Base-by-base conservation (phyloP, 2,113 vertebrate species). In the Oncorhynchus keta region DNA sequence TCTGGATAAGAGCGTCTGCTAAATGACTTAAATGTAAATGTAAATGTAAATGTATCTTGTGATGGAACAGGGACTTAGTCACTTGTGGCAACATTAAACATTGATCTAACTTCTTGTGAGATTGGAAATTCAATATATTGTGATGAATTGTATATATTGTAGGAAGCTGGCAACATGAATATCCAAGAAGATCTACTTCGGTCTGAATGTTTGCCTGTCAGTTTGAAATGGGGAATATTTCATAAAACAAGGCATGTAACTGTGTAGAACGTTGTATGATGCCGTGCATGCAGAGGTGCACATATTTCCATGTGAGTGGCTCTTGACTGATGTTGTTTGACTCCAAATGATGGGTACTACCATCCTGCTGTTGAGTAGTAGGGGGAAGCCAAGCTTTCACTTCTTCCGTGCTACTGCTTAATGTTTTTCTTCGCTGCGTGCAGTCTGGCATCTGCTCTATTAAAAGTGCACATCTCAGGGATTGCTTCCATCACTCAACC, bases 401-500 rank as follows among this genome's bases (percentile, higher is more conserved):
- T 72, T 20, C 68, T 72, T 28, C 79, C 20, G 7, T 55, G 51
- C 22, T 4, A 32, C 68, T 79, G 18, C 18, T 48, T 2, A n/a
- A 77, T 84, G 77, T 86, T 88, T 83, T 68, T 76, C 51, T 80
- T 78, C 74, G 51, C 64, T 59, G 68, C 22, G 28, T 26, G 32
- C 35, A 71, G 62, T 24, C n/a, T 74, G 83, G 76, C 76, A 67
- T 73, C 62, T 62, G 16, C 74, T 80, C 30, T 83, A 84, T 84
- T 71, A 85, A 84, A 82, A 30, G 76, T 71, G 74, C 72, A 80
- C 72, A 76, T 82, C 78, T 75, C 64, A 72, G 57, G 75, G 70
- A 84, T 76, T 74, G 81, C 70, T 73, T 78, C 77, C 57, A 81
- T 83, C 79, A 78, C 77, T 88, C 84, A 82, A 74, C 65, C 80